Evolutionary conservation across 1,140 invertebrate species (phyloP).

Genomic region (Venustaconcha ellipsiformis): DNA sequence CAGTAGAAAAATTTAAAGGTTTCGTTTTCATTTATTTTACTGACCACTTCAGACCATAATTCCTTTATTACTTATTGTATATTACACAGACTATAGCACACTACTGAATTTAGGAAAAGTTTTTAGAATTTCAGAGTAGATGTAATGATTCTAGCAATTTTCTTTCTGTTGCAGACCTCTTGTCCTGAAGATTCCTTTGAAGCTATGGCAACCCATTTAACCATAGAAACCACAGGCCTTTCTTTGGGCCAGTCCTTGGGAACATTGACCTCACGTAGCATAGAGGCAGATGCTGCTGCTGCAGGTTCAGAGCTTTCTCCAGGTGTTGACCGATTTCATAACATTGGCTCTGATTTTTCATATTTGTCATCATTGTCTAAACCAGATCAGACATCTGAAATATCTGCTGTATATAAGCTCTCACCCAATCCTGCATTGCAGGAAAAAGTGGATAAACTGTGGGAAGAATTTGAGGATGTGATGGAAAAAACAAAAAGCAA

Average conservation of each 20-base stretch:
- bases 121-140: too few relatives aligned
- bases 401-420: not conserved
- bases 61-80: too few relatives aligned
- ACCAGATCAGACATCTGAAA: too few relatives aligned
- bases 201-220: slow-evolving; percentile 30
- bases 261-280: slow-evolving; percentile 9
- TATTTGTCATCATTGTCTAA: not conserved
- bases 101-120: too few relatives aligned
- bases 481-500: slow-evolving; percentile 38
- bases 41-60: too few relatives aligned
- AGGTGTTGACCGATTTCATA: slow-evolving; percentile 7
- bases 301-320: slow-evolving; percentile 20
- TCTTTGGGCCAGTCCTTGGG: slow-evolving; percentile 38
- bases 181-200: slow-evolving; percentile 45
- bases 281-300: slow-evolving; percentile 31
- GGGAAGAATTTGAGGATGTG: slow-evolving; percentile 42
- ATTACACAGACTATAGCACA: too few relatives aligned
- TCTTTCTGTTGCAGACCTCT: slow-evolving; percentile 40
- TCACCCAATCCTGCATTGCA: slow-evolving; percentile 9
- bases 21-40: too few relatives aligned
- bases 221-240: slow-evolving; percentile 40
- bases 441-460: slow-evolving; percentile 27
- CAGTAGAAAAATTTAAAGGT: too few relatives aligned
- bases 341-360: not conserved
- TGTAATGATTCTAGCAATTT: not conserved